phyloP scores from a whole-genome alignment of 2,797 vertebrate genomes.

The Smutsia gigantea region DNA sequence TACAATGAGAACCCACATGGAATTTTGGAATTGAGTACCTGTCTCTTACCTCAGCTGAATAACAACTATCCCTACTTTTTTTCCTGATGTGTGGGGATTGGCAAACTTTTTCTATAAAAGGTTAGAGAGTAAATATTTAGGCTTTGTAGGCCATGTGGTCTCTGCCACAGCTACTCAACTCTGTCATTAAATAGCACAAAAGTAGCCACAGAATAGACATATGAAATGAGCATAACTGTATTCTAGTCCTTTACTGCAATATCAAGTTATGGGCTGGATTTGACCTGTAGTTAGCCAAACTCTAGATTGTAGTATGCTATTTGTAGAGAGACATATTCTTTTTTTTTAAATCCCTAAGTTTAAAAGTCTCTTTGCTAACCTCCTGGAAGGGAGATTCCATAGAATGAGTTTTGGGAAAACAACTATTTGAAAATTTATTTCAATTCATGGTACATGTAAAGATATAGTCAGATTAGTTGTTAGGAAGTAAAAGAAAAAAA shows the following conservation, averaged over 20 bases:
- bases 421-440: slow-evolving; percentile 11
- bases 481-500: background rate
- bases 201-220: background rate
- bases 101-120: background rate
- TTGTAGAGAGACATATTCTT: background rate
- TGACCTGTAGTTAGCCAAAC: background rate
- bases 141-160: background rate
- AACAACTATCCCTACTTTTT: background rate
- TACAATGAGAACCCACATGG: background rate
- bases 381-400: background rate
- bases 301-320: background rate
- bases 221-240: background rate
- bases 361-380: background rate
- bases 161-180: background rate
- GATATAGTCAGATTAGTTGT: background rate
- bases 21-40: background rate
- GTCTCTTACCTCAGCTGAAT: background rate
- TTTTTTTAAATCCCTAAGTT: background rate
- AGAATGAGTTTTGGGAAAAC: background rate
- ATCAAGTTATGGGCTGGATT: background rate
- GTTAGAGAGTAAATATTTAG: background rate
- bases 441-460: background rate
- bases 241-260: background rate
- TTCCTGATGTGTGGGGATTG: background rate
- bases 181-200: background rate